phyloP scores from a whole-genome alignment of 2,888 invertebrate species.

The Netelia virgata region DNA sequence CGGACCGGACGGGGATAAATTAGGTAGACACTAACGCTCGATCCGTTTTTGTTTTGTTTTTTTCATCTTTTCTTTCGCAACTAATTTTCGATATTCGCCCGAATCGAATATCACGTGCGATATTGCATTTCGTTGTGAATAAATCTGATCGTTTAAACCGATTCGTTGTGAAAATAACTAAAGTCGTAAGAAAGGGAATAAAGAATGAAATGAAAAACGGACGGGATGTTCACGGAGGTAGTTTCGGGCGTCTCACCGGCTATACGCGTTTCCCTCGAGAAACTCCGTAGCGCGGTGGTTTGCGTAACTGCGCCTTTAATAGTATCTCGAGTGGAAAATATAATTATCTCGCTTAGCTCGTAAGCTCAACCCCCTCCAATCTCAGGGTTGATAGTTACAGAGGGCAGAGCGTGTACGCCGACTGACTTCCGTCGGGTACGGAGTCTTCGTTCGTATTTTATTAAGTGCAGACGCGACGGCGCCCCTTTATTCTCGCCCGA shows the following conservation, averaged over 20 bases:
- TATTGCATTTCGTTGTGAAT: no score
- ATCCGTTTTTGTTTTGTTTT: background rate
- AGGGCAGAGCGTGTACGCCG: background rate
- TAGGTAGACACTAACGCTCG: background rate
- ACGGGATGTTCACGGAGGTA: background rate
- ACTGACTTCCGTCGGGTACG: background rate
- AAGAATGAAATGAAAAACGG: slow-evolving; percentile 7
- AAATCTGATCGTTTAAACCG: no score
- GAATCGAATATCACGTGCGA: no score
- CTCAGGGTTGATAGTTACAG: background rate
- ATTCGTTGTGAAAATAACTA: no score
- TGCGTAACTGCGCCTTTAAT: slow-evolving; percentile 4
- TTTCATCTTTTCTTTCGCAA: background rate
- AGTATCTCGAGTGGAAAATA: slow-evolving; percentile 41
- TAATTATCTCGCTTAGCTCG: slow-evolving; percentile 33
- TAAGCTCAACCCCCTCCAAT: background rate
- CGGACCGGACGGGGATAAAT: background rate
- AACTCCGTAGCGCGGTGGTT: background rate
- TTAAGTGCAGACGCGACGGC: background rate
- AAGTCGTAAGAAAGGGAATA: background rate
- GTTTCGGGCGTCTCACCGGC: background rate
- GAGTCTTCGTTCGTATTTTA: background rate
- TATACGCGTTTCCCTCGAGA: slow-evolving; percentile 1
- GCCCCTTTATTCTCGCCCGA: background rate
- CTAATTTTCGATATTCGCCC: no score